Evolutionary conservation across 2,113 vertebrate species (phyloP), one percentile per base, ranked within the genome.

Genomic region (Natator depressus): DNA sequence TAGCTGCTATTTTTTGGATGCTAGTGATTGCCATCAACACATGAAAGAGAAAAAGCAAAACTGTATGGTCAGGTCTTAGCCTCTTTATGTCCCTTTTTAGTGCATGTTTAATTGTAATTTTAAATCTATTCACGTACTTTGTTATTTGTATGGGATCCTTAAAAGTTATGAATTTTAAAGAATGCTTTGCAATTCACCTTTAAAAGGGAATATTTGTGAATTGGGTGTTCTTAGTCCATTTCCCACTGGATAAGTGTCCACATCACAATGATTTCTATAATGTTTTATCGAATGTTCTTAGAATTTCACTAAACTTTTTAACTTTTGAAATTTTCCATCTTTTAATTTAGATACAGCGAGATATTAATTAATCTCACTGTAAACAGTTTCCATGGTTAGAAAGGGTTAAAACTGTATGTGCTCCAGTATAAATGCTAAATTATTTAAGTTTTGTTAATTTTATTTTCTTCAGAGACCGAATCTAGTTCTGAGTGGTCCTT

Each of bases 401-500:
- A 78, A 78, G 17, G 65, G 38, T 38, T 72, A 47, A 46, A 78
- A 78, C 13, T 47, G 13, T 4, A 47, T 46, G 75, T 27, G 27
- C 38, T 78, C 25, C 42, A 47, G 24, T 12, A 78, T 25, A 78
- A 78, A 78, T 78, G 3, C 10, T 76, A 27, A 76, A 76, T 27
- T 78, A 47, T 78, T 47, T 65, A 12, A 78, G 88, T 49, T 55
- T 38, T 90, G 47, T 95, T 27, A 54, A 85, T 92, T 97, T 94
- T 92, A 72, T 94, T 93, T 97, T 95, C 24, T 92, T 62, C 98
- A 99, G 99, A 95, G 82, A 89, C 97, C 89, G 98, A 98, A 96
- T 97, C 98, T 85, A 96, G 97, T 91, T 98, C 98, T 9, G 98
- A 98, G 92, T 98, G 99, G 97, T 98, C 99, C 90, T 96, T 98